These are phyloP conservation scores for Melanotus villosus DNA, from an alignment of 2,888 invertebrate genomes.

Conservation along the genomic window DNA sequence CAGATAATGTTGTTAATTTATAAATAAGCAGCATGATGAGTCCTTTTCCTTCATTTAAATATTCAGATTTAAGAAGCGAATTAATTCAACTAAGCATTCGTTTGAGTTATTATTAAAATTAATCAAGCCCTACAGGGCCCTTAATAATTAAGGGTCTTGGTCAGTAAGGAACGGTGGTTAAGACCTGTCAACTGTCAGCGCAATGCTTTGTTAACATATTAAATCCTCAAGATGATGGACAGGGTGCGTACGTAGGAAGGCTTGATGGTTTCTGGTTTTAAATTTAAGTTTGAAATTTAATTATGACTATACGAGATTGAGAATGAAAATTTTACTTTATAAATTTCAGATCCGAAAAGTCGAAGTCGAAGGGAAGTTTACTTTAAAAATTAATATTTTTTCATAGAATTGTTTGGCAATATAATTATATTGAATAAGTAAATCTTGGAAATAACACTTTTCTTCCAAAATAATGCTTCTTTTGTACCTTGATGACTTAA, in stretches of 20 bases:
- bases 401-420: no score
- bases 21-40: no score
- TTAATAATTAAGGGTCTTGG: conserved; percentile 38
- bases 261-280: background rate
- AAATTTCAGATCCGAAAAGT: no score
- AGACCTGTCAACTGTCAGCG: conserved; percentile 31
- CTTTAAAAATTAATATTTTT: no score
- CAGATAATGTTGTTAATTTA: background rate
- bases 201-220: conserved; percentile 26
- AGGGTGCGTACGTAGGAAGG: background rate
- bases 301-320: background rate
- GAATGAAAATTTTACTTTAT: background rate
- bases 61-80: no score
- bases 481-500: no score
- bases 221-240: conserved; percentile 18
- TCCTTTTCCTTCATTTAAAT: background rate
- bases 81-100: background rate
- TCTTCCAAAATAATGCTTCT: no score
- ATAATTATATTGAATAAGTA: no score
- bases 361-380: no score
- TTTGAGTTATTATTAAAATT: conserved; percentile 9
- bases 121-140: conserved; percentile 16
- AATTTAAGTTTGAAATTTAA: background rate
- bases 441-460: no score
- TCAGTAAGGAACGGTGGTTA: conserved; percentile 29